These are phyloP conservation scores for Pandemis cinnamomeana DNA, from an alignment of 2,888 invertebrate species.

Conservation along the genomic window DNA sequence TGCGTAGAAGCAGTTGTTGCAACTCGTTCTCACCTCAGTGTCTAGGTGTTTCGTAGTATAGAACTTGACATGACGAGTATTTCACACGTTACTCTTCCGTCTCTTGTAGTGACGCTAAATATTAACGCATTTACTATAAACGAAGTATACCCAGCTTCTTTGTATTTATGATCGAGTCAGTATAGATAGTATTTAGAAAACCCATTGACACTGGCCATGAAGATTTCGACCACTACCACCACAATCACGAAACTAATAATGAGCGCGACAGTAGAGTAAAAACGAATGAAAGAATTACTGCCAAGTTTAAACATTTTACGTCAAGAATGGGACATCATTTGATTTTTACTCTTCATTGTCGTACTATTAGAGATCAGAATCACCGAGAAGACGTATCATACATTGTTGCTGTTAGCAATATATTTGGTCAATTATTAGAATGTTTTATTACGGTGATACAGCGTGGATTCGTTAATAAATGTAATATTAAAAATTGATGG, in stretches of 20 bases:
- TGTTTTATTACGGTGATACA: conserved; percentile 72
- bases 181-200: conserved; percentile 58
- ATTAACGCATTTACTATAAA: conserved; percentile 65
- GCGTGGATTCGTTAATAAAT: conserved; percentile 71
- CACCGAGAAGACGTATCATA: conserved; percentile 76
- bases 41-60: conserved; percentile 78
- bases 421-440: conserved; percentile 84
- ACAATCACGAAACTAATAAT: background rate
- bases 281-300: too few relatives aligned
- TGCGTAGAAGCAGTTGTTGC: conserved; percentile 67
- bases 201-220: conserved; percentile 52
- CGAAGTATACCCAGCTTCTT: conserved; percentile 65
- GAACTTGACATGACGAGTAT: conserved; percentile 52
- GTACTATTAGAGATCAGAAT: conserved; percentile 57
- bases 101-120: conserved; percentile 62
- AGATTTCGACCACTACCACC: conserved; percentile 12
- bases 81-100: conserved; percentile 56
- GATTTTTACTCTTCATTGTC: too few relatives aligned
- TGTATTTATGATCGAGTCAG: conserved; percentile 62
- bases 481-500: conserved; percentile 60
- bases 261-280: too few relatives aligned
- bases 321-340: too few relatives aligned
- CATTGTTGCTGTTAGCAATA: conserved; percentile 80
- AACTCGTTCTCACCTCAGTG: conserved; percentile 68
- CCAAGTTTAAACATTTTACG: too few relatives aligned